Conservation (phyloP, 1,140 invertebrate species). For the Drosophila subpulchrella region DNA sequence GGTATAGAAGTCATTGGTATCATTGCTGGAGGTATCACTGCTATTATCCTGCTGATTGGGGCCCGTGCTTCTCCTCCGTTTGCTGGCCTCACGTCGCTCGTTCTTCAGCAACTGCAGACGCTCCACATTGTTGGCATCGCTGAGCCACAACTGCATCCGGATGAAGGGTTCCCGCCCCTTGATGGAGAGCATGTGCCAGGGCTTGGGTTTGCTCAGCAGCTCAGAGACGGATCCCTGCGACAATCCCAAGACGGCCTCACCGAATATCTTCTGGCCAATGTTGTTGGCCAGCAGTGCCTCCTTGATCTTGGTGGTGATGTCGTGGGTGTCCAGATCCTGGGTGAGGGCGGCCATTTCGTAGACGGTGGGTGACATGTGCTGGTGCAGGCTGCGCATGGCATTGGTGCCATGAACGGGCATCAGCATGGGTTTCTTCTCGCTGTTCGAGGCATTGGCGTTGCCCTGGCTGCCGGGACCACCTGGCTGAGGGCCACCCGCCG, state of each 20-base stretch:
- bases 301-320: slow-evolving; percentile 98
- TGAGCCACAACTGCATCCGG: slow-evolving; percentile 98
- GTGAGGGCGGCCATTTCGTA: slow-evolving; percentile 98
- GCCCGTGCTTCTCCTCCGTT: slow-evolving; percentile 91
- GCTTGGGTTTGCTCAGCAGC: slow-evolving; percentile 98
- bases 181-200: slow-evolving; percentile 99
- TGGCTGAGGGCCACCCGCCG: slow-evolving; percentile 9
- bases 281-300: slow-evolving; percentile 98
- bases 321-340: slow-evolving; percentile 97
- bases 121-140: slow-evolving; percentile 97
- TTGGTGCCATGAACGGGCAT: slow-evolving; percentile 85
- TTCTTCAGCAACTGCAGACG: slow-evolving; percentile 94
- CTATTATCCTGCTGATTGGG: slow-evolving; percentile 92
- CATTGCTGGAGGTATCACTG: slow-evolving; percentile 94
- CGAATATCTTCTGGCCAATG: slow-evolving; percentile 99
- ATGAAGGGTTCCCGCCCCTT: slow-evolving; percentile 99
- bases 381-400: slow-evolving; percentile 88
- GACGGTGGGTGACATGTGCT: slow-evolving; percentile 93
- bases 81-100: slow-evolving; percentile 95
- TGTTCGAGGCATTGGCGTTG: slow-evolving; percentile 40
- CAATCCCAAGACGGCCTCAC: slow-evolving; percentile 97
- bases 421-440: slow-evolving; percentile 86
- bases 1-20: slow-evolving; percentile 95
- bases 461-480: slow-evolving; percentile 50
- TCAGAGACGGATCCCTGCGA: slow-evolving; percentile 99